These are phyloP conservation scores for Bombycilla garrulus DNA, from an alignment of 2,113 vertebrate genomes.

Conservation along the genomic window DNA sequence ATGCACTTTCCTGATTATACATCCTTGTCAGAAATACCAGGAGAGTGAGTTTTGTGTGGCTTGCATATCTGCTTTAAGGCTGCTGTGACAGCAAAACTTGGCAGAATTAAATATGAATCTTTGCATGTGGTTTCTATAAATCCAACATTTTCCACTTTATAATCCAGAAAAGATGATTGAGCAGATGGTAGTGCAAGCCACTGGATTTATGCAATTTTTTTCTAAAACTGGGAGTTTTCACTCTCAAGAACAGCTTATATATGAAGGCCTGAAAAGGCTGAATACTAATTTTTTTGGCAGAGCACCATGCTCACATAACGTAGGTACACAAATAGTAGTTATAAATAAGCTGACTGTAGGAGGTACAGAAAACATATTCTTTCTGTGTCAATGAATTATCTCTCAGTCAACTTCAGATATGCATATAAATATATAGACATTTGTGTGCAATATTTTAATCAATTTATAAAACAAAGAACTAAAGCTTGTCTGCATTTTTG, in stretches of 20 bases:
- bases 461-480: constrained; percentile 12
- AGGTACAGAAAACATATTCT: constrained; percentile 11
- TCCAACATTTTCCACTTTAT: constrained; percentile 61
- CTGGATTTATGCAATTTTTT: constrained; percentile 59
- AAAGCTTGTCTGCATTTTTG: neutral
- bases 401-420: neutral
- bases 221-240: constrained; percentile 42
- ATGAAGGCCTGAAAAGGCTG: constrained; percentile 25
- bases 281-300: constrained; percentile 51
- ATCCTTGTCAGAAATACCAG: constrained; percentile 40
- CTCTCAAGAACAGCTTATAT: constrained; percentile 10
- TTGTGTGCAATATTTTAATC: neutral
- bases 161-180: constrained; percentile 68
- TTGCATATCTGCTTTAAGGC: constrained; percentile 55
- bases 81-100: constrained; percentile 69
- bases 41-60: constrained; percentile 29
- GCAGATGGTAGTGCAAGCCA: constrained; percentile 66
- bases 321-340: constrained; percentile 45
- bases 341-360: constrained; percentile 45
- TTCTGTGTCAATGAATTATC: constrained; percentile 25
- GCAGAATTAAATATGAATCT: constrained; percentile 66
- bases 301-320: constrained; percentile 14
- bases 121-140: constrained; percentile 70
- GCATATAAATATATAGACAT: neutral
- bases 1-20: constrained; percentile 5